Evolutionary conservation across 1,140 invertebrate species (phyloP).

Genomic region (Drosophila funebris): DNA sequence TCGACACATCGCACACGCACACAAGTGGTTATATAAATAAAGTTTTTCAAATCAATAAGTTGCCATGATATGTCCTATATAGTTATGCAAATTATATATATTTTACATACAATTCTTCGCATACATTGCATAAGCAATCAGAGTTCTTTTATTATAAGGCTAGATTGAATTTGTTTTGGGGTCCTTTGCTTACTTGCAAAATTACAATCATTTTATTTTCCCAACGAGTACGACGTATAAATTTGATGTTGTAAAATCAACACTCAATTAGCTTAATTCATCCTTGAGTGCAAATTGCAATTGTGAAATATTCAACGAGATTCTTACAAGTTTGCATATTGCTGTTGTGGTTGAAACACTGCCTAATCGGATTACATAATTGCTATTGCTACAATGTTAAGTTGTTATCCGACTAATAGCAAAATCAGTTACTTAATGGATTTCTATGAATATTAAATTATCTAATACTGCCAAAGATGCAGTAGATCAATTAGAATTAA

Average conservation of each 20-base stretch:
- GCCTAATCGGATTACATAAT: no score
- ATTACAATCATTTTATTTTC: background rate
- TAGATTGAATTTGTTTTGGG: constrained; percentile 2
- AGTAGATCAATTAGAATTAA: no score
- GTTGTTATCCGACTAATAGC: no score
- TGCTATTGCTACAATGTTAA: no score
- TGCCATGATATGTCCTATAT: background rate
- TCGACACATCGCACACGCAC: no score
- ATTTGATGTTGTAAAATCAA: background rate
- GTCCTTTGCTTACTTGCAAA: constrained; percentile 1
- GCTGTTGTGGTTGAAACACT: no score
- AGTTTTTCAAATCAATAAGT: constrained; percentile 35
- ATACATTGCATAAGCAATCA: constrained; percentile 10
- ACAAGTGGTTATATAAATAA: constrained; percentile 6
- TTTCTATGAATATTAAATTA: no score
- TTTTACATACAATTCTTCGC: background rate
- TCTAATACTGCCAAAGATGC: no score
- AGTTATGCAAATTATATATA: constrained; percentile 7
- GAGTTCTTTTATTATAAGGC: background rate
- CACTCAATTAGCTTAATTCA: constrained; percentile 1
- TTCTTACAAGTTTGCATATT: background rate
- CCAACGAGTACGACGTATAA: no score
- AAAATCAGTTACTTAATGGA: no score
- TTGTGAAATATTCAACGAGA: background rate
- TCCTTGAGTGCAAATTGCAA: background rate